Evolutionary conservation across 1,140 invertebrate species (phyloP), one percentile per base, ranked within the genome.

Genomic region (Drosophila bifasciata): DNA sequence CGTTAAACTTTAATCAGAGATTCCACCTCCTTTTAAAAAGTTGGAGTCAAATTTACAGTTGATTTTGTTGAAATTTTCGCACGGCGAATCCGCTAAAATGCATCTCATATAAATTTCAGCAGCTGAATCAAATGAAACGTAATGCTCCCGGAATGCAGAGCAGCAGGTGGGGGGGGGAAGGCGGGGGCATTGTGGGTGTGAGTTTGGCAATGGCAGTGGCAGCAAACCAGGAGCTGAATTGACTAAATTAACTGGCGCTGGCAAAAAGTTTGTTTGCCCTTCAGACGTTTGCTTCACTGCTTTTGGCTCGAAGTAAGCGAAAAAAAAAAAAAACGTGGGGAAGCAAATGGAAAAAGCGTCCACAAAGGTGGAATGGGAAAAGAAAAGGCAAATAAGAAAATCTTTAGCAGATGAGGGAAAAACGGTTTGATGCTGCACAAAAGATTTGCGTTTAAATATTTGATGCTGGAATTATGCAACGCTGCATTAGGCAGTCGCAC

Each of bases 381-480:
- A n/a, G 48, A 63, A 70, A 25, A 7, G 23, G 23, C 23, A 5
- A 25, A 25, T 7, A 25, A 7, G 32, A 36, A 36, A 36, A 36
- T 1, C 32, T 11, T 32, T 32, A 32, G 28, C 28, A 7, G 9
- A 32, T 32, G 28, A 52, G 56, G 32, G 56, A 68, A 76, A 76
- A 76, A 69, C 50, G 68, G 63, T 86, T 80, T 77, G 77, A 74
- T 77, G 84, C 60, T 58, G 77, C 81, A 86, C 81, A 81, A 86
- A 86, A 77, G 78, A 86, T 63, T 86, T 76, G 57, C 83, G 61
- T 67, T 73, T 86, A 88, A 86, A 88, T 86, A 86, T 86, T 86
- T 86, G 83, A 88, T 88, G 59, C 55, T 79, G 44, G 77, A 86
- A 86, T 86, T 88, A 86, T 88, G 75, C 83, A 86, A 86, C 68